Evolutionary conservation across 2,888 invertebrate genomes (phyloP).

Genomic region (Lepidochrysops patricia): DNA sequence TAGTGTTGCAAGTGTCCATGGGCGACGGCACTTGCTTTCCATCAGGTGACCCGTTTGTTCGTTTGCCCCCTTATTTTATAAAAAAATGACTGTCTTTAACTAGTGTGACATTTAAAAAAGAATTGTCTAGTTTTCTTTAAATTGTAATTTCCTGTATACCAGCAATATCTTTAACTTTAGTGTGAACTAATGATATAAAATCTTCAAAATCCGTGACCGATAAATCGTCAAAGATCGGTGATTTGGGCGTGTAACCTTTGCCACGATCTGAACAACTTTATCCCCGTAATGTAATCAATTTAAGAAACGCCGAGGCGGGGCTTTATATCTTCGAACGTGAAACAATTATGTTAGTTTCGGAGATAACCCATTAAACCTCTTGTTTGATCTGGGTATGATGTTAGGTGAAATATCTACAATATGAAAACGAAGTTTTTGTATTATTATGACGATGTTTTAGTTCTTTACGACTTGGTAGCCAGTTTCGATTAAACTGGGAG

Average conservation of each 20-base stretch:
- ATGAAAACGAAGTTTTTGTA: neutral
- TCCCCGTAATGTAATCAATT: slow-evolving; percentile 3
- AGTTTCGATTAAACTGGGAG: too few relatives aligned
- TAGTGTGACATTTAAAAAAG: too few relatives aligned
- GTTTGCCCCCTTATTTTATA: too few relatives aligned
- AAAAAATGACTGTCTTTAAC: too few relatives aligned
- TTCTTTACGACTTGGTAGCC: too few relatives aligned
- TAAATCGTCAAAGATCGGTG: neutral
- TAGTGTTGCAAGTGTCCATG: too few relatives aligned
- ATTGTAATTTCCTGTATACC: too few relatives aligned
- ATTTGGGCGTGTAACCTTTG: neutral
- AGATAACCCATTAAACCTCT: neutral
- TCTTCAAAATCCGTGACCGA: neutral
- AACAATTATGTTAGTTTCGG: neutral
- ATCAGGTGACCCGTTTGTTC: too few relatives aligned
- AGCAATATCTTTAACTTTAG: too few relatives aligned
- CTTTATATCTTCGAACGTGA: neutral
- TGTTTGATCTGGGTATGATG: neutral
- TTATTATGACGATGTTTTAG: too few relatives aligned
- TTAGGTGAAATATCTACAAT: neutral
- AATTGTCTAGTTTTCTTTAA: too few relatives aligned
- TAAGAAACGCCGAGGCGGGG: neutral
- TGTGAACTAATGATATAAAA: neutral
- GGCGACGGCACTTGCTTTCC: too few relatives aligned
- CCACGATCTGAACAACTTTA: slow-evolving; percentile 1